phyloP scores from a whole-genome alignment of 2,888 invertebrate species.

The Rhodophaea formosa region DNA sequence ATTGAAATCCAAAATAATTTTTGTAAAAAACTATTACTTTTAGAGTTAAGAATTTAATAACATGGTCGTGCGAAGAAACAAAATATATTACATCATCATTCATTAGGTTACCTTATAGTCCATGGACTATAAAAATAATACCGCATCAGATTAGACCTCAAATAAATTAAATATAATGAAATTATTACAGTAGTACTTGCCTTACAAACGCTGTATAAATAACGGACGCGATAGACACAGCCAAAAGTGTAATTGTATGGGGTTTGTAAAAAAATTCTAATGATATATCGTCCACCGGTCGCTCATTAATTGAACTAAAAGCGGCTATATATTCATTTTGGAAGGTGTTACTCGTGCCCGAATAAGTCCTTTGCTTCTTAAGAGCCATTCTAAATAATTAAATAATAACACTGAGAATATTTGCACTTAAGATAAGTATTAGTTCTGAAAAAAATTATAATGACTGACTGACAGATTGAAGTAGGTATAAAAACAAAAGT shows the following conservation, averaged over 20 bases:
- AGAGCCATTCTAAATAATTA: neutral
- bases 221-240: constrained; percentile 92
- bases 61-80: too few species aligned
- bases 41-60: too few species aligned
- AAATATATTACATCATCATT: neutral
- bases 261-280: constrained; percentile 98
- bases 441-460: too few species aligned
- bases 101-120: too few species aligned
- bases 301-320: constrained; percentile 92
- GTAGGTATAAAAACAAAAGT: too few species aligned
- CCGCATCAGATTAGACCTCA: too few species aligned
- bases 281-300: constrained; percentile 98
- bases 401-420: neutral
- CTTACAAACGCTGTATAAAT: constrained; percentile 97
- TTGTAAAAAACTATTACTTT: too few species aligned
- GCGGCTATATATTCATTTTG: constrained; percentile 76
- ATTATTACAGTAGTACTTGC: constrained; percentile 70
- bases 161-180: too few species aligned
- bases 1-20: too few species aligned
- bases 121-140: too few species aligned
- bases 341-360: constrained; percentile 32
- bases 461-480: too few species aligned
- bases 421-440: too few species aligned
- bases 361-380: constrained; percentile 25
- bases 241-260: constrained; percentile 96